Evolutionary conservation across 1,140 invertebrate species (phyloP).

Genomic region (Diorhabda sublineata): DNA sequence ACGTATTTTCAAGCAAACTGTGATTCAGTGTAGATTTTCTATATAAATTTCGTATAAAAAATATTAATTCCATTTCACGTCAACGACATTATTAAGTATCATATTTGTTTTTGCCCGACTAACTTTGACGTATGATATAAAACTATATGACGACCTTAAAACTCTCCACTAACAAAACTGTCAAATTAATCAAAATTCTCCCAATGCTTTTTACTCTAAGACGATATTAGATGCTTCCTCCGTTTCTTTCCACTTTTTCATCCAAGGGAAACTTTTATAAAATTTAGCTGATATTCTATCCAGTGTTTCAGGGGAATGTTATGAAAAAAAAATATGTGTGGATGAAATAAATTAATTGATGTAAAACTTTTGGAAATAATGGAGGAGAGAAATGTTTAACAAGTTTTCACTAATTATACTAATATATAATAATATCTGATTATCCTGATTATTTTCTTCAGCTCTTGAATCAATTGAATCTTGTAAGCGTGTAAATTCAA

Average conservation of each 20-base stretch:
- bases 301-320: constrained; percentile 12
- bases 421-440: too few relatives aligned
- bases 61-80: neutral
- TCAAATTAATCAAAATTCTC: constrained; percentile 35
- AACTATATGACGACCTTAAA: constrained; percentile 29
- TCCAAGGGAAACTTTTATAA: constrained; percentile 10
- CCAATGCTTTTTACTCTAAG: constrained; percentile 24
- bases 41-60: neutral
- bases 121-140: constrained; percentile 35
- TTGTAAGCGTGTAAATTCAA: too few relatives aligned
- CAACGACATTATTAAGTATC: constrained; percentile 6
- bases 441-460: too few relatives aligned
- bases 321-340: constrained; percentile 9
- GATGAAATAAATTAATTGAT: constrained; percentile 9
- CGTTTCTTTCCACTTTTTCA: constrained; percentile 10
- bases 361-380: neutral
- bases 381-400: neutral
- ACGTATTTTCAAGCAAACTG: too few relatives aligned
- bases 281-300: constrained; percentile 5
- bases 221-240: constrained; percentile 29
- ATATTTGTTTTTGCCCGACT: constrained; percentile 34
- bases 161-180: constrained; percentile 27
- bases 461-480: too few relatives aligned
- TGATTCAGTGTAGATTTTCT: too few relatives aligned
- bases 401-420: too few relatives aligned